Evolutionary conservation across 2,113 vertebrate genomes (phyloP), one percentile per base, ranked within the genome.

Genomic region (Bujurquina vittata): DNA sequence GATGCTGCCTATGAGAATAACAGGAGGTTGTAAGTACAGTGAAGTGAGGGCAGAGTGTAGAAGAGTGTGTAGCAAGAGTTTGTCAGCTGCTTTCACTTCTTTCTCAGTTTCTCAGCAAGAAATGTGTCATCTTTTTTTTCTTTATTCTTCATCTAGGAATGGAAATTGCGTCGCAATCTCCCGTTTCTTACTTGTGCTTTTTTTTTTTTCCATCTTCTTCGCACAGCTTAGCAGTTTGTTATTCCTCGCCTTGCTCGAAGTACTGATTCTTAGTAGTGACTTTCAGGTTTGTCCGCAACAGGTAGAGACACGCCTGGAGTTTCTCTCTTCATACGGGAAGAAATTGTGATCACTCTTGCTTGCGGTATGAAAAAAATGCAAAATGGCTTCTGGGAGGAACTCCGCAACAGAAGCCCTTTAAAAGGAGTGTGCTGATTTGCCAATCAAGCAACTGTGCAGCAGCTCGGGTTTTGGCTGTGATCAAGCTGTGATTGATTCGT

Each of bases 221-320:
- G 11, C 29, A 46, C 35, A 23, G 10, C 54, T 81, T 59, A 4
- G 10, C 40, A 29, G 49, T 40, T 49, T 0, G 15, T 31, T 63
- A 20, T 52, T 20, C 4, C 15, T 62, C 3, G 12, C 20, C 10
- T 33, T n/a, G 52, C 54, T 65, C 2, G 7, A 22, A 54, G 80
- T 26, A 18, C 18, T 43, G 43, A 77, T 75, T 9, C 46, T 23
- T 4, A 52, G 43, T 4, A 52, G 43, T 60, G 67, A 79, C 2
- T 20, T 43, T 83, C 22, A 69, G 35, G 55, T 81, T 67, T 7
- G 10, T 83, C 31, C 12, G 14, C 9, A 74, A 55, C 88, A 89
- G 77, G 87, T 89, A 80, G 22, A 75, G 35, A 84, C 91, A 88
- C 1, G 89, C 63, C 81, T 75, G n/a, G 4, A 81, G 12, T 54